phyloP scores from a whole-genome alignment of 1,140 invertebrate genomes.

The Neotoxoptera formosana region DNA sequence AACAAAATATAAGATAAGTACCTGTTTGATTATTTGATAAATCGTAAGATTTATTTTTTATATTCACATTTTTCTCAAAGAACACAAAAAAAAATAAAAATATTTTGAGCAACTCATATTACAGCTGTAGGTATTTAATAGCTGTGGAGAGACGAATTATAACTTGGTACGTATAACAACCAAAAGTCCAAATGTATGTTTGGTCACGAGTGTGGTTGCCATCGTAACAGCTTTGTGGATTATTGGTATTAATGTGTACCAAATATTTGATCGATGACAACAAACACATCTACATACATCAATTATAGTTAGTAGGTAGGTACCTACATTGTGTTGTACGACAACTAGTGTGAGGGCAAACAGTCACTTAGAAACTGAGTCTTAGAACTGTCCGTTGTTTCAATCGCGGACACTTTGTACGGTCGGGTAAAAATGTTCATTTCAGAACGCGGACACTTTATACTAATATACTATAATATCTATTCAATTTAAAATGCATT shows the following conservation, averaged over 20 bases:
- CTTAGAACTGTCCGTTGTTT: background rate
- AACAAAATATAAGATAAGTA: background rate
- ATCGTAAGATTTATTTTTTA: background rate
- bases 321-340: background rate
- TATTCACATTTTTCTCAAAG: background rate
- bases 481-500: no score
- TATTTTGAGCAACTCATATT: background rate
- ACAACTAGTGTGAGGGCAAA: background rate
- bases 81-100: no score
- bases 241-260: background rate
- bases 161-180: background rate
- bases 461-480: no score
- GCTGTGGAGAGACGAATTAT: background rate
- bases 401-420: no score
- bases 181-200: background rate
- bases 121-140: background rate
- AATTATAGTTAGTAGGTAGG: background rate
- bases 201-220: background rate
- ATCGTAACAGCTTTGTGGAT: background rate
- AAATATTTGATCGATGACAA: background rate
- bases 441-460: no score
- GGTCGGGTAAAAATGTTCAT: no score
- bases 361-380: no score
- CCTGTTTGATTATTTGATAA: background rate
- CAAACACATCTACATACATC: background rate